Conservation (phyloP, 2,113 vertebrate species). For the Callorhinus ursinus region DNA sequence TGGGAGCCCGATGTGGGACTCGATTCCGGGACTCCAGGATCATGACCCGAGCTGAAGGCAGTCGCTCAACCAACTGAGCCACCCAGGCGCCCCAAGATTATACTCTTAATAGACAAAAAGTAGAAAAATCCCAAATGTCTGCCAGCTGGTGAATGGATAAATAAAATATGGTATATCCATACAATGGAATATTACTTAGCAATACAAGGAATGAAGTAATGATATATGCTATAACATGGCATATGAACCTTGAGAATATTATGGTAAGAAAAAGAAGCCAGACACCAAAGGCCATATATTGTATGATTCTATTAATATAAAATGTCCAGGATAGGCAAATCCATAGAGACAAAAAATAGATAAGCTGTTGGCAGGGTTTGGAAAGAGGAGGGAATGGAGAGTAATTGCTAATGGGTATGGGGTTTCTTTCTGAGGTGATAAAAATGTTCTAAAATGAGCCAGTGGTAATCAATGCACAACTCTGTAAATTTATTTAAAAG, state of each 20-base stretch:
- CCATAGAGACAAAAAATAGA: background rate
- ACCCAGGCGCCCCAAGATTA: background rate
- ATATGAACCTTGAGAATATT: background rate
- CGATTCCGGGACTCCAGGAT: no score
- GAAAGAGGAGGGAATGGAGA: background rate
- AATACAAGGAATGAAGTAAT: background rate
- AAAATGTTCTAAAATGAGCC: background rate
- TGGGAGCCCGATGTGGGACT: no score
- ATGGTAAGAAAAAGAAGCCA: background rate
- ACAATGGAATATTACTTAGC: background rate
- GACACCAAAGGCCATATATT: background rate
- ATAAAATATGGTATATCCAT: background rate
- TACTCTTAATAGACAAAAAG: constrained; percentile 8
- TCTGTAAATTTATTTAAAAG: background rate
- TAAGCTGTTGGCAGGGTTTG: background rate
- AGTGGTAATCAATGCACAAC: background rate
- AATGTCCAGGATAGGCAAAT: background rate
- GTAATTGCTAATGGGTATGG: background rate
- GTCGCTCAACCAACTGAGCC: no score
- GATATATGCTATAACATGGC: background rate
- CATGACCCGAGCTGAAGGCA: no score
- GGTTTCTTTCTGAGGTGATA: background rate
- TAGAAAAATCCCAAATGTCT: background rate
- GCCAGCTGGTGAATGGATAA: background rate
- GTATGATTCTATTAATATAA: background rate